Evolutionary conservation across 2,113 vertebrate species (phyloP).

Genomic region (Sebastes schlegelii): DNA sequence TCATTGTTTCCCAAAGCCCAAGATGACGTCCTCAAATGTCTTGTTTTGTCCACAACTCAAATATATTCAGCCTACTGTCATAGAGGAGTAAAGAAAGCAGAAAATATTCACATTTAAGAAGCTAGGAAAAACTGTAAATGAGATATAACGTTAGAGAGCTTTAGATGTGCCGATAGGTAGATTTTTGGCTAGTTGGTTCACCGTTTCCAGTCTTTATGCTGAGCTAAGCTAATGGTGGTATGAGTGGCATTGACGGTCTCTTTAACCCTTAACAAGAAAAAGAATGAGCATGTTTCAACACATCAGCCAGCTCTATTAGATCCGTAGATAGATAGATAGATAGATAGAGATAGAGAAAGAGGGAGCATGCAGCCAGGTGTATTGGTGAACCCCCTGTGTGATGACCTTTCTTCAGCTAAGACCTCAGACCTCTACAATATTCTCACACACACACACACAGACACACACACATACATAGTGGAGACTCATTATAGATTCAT

Average conservation of each 20-base stretch:
- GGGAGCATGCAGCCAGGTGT: slow-evolving; percentile 54
- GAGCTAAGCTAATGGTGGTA: neutral
- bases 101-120: too few relatives aligned
- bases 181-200: neutral
- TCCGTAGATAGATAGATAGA: slow-evolving; percentile 5
- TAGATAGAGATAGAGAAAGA: slow-evolving; percentile 27
- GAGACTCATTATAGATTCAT: slow-evolving; percentile 81
- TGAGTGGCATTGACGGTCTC: neutral
- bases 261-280: neutral
- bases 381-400: slow-evolving; percentile 57
- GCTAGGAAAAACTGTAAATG: neutral
- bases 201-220: neutral
- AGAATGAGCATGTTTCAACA: neutral
- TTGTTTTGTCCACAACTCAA: too few relatives aligned
- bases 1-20: too few relatives aligned
- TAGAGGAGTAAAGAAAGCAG: too few relatives aligned
- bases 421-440: slow-evolving; percentile 44
- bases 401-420: slow-evolving; percentile 79
- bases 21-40: too few relatives aligned
- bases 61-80: too few relatives aligned
- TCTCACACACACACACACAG: slow-evolving; percentile 18
- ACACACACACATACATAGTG: slow-evolving; percentile 16
- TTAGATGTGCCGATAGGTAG: neutral
- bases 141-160: neutral
- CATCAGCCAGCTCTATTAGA: neutral